Base-by-base conservation (phyloP, 2,113 vertebrate species). In the Sphaerodactylus townsendi region DNA sequence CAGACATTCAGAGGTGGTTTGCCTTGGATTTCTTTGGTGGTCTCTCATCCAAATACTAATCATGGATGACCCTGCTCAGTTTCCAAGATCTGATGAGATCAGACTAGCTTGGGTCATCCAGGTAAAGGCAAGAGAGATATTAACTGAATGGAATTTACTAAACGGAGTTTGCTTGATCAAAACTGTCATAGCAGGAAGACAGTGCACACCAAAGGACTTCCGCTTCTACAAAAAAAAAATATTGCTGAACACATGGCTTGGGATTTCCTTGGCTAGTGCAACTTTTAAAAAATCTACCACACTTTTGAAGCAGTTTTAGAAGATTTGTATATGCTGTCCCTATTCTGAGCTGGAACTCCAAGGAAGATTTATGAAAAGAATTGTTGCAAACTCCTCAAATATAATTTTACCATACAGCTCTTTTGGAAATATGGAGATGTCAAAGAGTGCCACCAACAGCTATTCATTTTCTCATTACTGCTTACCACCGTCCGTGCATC, bases 401-500 rank as follows among this genome's bases (percentile, higher is more conserved):
- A 25, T 28, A 62, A 62, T 62, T 62, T 62, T 28, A 25, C 59
- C 23, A 28, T 4, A 1, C 8, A 75, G 30, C n/a, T 85, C 11
- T 37, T 84, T 21, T 62, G 74, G 75, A 80, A 48, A 66, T 21
- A 53, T 13, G 53, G 21, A 56, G 19, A 56, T 56, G 53, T 21
- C 56, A 59, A 59, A 59, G 56, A 59, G 10, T 50, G 48, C 48
- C 9, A 50, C 13, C 48, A 78, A n/a, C 46, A 39, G 73, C 68
- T 33, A 35, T 77, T 14, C n/a, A 78, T 8, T 64, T 82, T 76
- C 46, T 10, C 88, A 76, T 1, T 5, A 2, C 68, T 75, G 78
- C 97, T 97, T 96, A 99, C 98, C 96, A 94, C 50, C 15, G 96
- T 80, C 90, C 97, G 97, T 35, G 98, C 93, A 87, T 99, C 98